Evolutionary conservation across 1,140 invertebrate species (phyloP).

Genomic region (Zaprionus africanus): DNA sequence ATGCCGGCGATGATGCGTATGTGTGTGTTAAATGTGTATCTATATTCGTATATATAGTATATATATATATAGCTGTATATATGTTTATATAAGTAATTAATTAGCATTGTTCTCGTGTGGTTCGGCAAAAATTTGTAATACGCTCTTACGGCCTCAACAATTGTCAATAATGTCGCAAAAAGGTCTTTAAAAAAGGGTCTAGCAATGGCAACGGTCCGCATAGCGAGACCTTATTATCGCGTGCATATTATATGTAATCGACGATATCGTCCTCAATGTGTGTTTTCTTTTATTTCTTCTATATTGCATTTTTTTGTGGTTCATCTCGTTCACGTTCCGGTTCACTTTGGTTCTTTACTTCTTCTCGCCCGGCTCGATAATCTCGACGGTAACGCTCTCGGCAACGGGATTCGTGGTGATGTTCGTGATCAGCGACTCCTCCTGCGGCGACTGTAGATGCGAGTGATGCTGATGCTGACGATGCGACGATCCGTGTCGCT

Average conservation of each 20-base stretch:
- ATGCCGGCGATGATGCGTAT: slow-evolving; percentile 43
- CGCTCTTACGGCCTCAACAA: slow-evolving; percentile 58
- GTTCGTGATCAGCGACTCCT: slow-evolving; percentile 76
- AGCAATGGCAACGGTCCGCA: slow-evolving; percentile 59
- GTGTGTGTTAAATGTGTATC: slow-evolving; percentile 34
- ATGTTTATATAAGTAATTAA: slow-evolving; percentile 63
- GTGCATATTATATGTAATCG: slow-evolving; percentile 62
- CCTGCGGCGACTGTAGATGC: slow-evolving; percentile 64
- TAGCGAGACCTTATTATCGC: slow-evolving; percentile 61
- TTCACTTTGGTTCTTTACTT: slow-evolving; percentile 43
- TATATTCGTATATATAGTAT: slow-evolving; percentile 37
- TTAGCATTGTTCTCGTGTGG: slow-evolving; percentile 65
- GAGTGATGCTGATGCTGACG: slow-evolving; percentile 54
- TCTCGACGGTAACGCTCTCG: slow-evolving; percentile 82
- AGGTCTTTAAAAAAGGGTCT: slow-evolving; percentile 57
- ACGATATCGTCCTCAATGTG: slow-evolving; percentile 43
- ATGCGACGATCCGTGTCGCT: slow-evolving; percentile 73
- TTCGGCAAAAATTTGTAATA: slow-evolving; percentile 59
- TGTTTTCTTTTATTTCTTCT: slow-evolving; percentile 8
- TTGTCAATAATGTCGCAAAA: slow-evolving; percentile 70
- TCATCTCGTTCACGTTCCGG: slow-evolving; percentile 2
- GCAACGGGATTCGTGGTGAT: slow-evolving; percentile 82
- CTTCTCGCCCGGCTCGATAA: slow-evolving; percentile 67
- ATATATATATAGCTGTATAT: slow-evolving; percentile 46
- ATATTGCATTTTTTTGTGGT: slow-evolving; percentile 24